Evolutionary conservation across 2,888 invertebrate species (phyloP), one percentile per base, ranked within the genome.

Genomic region (Rhingia campestris): DNA sequence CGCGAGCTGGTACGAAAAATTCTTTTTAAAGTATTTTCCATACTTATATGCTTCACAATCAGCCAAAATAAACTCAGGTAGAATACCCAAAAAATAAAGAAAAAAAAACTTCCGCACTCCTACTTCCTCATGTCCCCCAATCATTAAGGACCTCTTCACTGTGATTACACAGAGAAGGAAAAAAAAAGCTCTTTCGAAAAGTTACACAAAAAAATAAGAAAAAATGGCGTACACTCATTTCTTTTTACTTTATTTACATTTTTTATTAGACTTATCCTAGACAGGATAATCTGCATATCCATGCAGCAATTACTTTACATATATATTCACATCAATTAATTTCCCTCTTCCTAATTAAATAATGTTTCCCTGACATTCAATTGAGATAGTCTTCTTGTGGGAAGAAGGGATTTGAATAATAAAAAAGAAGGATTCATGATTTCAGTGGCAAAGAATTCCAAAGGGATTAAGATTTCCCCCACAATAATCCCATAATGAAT

Each of bases 201-300:
- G 22, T 14, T 41, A 33, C 6, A 45, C 41, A 53, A 69, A 30
- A 70, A 41, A 66, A 80, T 58, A 32, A 37, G 51, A 72, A 61
- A 79, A 79, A 80, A 80, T 80, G 80, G 74, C 67, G 80, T 54
- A 54, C 10, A 58, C 12, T 51, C 37, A 70, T 41, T 10, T 10
- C 9, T 53, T 69, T 32, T 56, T 37, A 58, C 33, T 51, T 53
- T 37, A 49, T 53, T 61, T 66, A 61, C 59, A 49, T 39, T 47
- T 37, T 22, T 56, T 14, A n/a, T 56, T 30, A 53, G 43, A 64
- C 58, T 12, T 47, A 39, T 70, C 47, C 56, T 54, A 61, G 39
- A 33, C 37, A 49, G 39, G 41, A 58, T 64, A 53, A 12, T 35
- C n/a, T 53, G 12, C 54, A 56, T 30, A 53, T 9, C 10, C 4